phyloP scores from a whole-genome alignment of 2,113 vertebrate species.

The Phycodurus eques region DNA sequence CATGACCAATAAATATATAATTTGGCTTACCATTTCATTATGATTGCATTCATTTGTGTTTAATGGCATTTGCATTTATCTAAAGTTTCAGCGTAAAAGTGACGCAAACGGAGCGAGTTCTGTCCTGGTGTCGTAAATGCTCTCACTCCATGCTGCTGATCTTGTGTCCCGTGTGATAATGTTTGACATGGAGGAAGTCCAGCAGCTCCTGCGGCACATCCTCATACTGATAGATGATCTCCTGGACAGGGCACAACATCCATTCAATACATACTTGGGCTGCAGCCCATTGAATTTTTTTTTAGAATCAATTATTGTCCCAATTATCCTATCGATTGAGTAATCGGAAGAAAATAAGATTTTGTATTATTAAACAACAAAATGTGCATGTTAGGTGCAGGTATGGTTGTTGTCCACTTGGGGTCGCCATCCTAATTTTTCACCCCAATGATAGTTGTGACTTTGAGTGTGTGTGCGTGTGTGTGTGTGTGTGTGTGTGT shows the following conservation, averaged over 20 bases:
- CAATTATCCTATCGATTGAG: too few relatives aligned
- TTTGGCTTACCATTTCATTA: too few relatives aligned
- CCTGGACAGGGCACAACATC: slow-evolving; percentile 17
- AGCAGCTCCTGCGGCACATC: slow-evolving; percentile 85
- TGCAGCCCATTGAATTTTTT: too few relatives aligned
- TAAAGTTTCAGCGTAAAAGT: background rate
- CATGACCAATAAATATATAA: too few relatives aligned
- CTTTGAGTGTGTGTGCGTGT: too few relatives aligned
- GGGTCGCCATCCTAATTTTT: background rate
- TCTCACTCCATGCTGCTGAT: slow-evolving; percentile 75
- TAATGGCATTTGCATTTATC: too few relatives aligned
- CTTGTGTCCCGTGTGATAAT: slow-evolving; percentile 75
- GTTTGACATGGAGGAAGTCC: slow-evolving; percentile 86
- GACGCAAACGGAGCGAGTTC: background rate
- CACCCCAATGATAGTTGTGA: too few relatives aligned
- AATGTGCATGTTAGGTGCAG: background rate
- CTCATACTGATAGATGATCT: slow-evolving; percentile 62
- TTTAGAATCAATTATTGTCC: too few relatives aligned
- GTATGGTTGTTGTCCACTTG: background rate
- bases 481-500: too few relatives aligned
- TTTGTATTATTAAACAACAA: too few relatives aligned
- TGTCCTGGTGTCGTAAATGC: background rate
- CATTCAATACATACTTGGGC: background rate
- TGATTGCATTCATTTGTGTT: too few relatives aligned
- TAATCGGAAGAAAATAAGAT: too few relatives aligned